Conservation (phyloP, 2,113 vertebrate genomes). For the Lepus timidus region DNA sequence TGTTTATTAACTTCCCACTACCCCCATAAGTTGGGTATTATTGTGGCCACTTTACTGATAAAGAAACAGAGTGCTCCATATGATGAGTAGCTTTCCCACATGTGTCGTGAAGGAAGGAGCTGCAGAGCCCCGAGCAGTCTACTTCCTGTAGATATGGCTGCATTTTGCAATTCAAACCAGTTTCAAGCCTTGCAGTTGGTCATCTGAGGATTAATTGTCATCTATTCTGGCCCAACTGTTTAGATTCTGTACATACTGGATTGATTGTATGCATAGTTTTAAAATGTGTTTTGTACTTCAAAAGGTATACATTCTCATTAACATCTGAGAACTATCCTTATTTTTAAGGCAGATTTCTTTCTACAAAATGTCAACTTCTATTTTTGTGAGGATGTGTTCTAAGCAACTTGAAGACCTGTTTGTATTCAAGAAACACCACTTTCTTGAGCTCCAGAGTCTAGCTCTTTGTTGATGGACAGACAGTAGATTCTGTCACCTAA, state of each 20-base stretch:
- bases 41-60: not conserved
- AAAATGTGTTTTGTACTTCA: not conserved
- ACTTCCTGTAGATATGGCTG: not conserved
- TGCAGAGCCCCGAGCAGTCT: not conserved
- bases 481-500: not conserved
- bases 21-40: not conserved
- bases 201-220: not conserved
- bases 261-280: not conserved
- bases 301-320: not conserved
- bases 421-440: not conserved
- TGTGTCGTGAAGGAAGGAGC: too few relatives aligned
- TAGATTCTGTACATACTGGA: not conserved
- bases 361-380: too few relatives aligned
- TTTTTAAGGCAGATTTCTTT: not conserved
- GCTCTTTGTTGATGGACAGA: not conserved
- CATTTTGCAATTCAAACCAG: not conserved
- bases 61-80: not conserved
- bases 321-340: not conserved
- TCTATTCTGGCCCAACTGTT: not conserved
- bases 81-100: not conserved
- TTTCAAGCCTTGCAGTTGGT: not conserved
- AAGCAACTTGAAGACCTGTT: not conserved
- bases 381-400: not conserved
- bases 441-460: not conserved
- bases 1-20: not conserved